A percentile compares a stretch with the other conserved stretches of the same genome.
phyloP scores from a whole-genome alignment of 2,797 vertebrate species.

The Myoxocephalus aenaeus region DNA sequence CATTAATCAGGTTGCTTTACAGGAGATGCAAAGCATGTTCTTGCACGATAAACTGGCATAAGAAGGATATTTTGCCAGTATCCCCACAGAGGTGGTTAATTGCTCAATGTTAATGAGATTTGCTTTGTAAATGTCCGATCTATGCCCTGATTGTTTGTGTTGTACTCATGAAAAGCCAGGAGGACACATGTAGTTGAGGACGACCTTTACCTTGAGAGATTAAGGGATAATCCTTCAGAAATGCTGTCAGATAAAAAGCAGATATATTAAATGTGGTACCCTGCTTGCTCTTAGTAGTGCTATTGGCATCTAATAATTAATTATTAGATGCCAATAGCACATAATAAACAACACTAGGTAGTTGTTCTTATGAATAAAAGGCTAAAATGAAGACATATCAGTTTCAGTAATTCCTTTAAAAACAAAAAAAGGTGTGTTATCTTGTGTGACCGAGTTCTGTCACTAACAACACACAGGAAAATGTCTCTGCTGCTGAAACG shows the following conservation, averaged over 20 bases:
- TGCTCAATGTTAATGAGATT: conserved; percentile 64
- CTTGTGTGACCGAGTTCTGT: conserved; percentile 33
- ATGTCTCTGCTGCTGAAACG: conserved; percentile 35
- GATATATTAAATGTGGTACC: conserved; percentile 57
- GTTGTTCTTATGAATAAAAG: conserved; percentile 28
- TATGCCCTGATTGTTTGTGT: conserved; percentile 56
- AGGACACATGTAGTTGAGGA: conserved; percentile 56
- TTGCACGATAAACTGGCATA: conserved; percentile 68
- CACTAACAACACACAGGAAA: conserved; percentile 46
- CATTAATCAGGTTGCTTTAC: conserved; percentile 72
- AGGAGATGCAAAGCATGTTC: conserved; percentile 62
- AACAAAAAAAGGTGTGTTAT: conserved; percentile 29
- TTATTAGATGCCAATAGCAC: not conserved
- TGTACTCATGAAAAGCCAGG: conserved; percentile 35
- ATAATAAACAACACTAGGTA: conserved; percentile 29
- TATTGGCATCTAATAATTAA: conserved; percentile 12
- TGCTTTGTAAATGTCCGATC: conserved; percentile 55
- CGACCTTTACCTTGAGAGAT: conserved; percentile 55
- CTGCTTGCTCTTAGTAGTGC: conserved; percentile 23
- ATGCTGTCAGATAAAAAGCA: conserved; percentile 59
- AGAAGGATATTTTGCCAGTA: conserved; percentile 66
- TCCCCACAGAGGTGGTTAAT: conserved; percentile 66
- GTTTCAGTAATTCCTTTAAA: conserved; percentile 31
- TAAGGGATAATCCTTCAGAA: conserved; percentile 69
- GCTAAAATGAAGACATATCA: conserved; percentile 34